Conservation (phyloP, 2,888 invertebrate species). For the Allacma fusca region DNA sequence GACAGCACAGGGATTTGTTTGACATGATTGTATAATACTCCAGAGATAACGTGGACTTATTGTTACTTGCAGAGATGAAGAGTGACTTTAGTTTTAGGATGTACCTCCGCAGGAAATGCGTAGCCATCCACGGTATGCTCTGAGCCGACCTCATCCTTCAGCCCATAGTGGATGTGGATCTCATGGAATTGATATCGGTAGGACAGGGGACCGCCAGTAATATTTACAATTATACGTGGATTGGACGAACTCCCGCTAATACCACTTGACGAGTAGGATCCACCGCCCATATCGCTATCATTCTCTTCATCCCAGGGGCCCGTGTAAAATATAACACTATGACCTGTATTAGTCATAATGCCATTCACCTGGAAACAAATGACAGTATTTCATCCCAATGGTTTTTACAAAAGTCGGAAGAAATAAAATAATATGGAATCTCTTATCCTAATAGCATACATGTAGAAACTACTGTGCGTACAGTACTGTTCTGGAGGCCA, state of each 20-base stretch:
- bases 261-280: constrained; percentile 33
- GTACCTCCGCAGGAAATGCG: constrained; percentile 97
- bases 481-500: too few species aligned
- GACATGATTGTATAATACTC: too few species aligned
- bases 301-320: constrained; percentile 60
- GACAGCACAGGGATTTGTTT: too few species aligned
- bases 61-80: neutral
- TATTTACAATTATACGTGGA: constrained; percentile 73
- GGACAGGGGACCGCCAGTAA: constrained; percentile 94
- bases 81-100: too few species aligned
- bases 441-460: too few species aligned
- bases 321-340: constrained; percentile 82
- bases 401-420: too few species aligned
- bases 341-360: constrained; percentile 89
- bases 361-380: constrained; percentile 78
- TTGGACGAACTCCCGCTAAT: constrained; percentile 48
- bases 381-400: too few species aligned
- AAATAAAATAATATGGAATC: too few species aligned
- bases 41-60: too few species aligned
- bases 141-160: constrained; percentile 90
- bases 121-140: constrained; percentile 97
- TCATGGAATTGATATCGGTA: constrained; percentile 95
- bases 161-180: constrained; percentile 92
- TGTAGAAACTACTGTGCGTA: too few species aligned
- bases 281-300: constrained; percentile 39